Base-by-base conservation (phyloP, 2,888 invertebrate genomes). In the Conops quadrifasciatus region DNA sequence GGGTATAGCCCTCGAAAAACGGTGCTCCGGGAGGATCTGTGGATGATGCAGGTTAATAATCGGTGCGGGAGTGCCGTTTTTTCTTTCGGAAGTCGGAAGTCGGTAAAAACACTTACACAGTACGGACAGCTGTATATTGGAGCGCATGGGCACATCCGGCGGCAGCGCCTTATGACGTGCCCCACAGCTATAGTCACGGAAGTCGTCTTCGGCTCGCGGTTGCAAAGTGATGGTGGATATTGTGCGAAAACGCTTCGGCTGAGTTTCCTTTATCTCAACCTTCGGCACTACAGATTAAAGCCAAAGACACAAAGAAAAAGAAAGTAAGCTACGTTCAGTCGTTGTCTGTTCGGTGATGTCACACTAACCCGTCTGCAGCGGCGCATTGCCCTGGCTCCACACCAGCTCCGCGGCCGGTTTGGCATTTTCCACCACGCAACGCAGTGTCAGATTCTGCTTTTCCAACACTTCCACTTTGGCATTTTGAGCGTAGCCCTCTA, bases 81-180 rank as follows among this genome's bases (percentile, higher is more conserved):
- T n/a, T n/a, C n/a, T n/a, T n/a, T n/a, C n/a, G n/a, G n/a, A n/a
- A n/a, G n/a, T n/a, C n/a, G n/a, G n/a, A n/a, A n/a, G n/a, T n/a
- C n/a, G 36, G 36, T 7, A 9, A 36, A 9, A 9, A 28, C 69
- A 83, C 84, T 79, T 81, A 84, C 84, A 84, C 53, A 84, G 73
- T 59, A 84, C 85, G 1, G 85, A 84, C 1, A 84, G 76, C 71
- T 84, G 84, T 45, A 84, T 77, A 68, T 80, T 81, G 24, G 85
- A 82, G 24, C 84, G 82, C 84, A 84, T 84, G 7, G 83, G 84
- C 9, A 84, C 82, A 76, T 84, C 85, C 28, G 84, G 84, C 0
- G 84, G 84, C 67, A 84, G 70, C 0, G 84, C 84, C 71, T 83
- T 82, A 74, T 84, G 84, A 4, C 81, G 80, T 1, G 84, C 84